Evolutionary conservation across 2,888 invertebrate genomes (phyloP).

Genomic region (Hypomecis atomaria): DNA sequence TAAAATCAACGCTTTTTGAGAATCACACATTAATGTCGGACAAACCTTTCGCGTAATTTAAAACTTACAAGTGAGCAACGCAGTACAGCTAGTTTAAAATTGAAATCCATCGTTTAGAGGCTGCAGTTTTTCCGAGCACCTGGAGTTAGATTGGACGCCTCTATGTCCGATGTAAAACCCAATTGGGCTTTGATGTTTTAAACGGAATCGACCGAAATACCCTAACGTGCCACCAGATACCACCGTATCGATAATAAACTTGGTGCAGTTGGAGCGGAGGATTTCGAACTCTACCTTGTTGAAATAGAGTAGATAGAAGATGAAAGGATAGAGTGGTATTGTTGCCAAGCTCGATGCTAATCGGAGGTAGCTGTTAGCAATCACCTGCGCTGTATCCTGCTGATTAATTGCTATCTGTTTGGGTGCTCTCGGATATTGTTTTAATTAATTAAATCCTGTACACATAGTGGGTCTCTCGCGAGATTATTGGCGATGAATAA

Average conservation of each 20-base stretch:
- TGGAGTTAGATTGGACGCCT: conserved; percentile 75
- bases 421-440: conserved; percentile 60
- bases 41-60: not conserved
- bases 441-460: conserved; percentile 55
- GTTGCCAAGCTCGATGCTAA: conserved; percentile 63
- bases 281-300: conserved; percentile 24
- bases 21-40: no score
- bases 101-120: conserved; percentile 29
- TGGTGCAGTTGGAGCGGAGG: conserved; percentile 23
- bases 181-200: conserved; percentile 79
- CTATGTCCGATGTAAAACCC: conserved; percentile 76
- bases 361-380: conserved; percentile 75
- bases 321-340: conserved; percentile 29
- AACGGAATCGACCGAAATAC: conserved; percentile 72
- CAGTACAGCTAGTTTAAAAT: conserved; percentile 7
- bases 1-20: no score
- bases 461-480: conserved; percentile 20
- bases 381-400: conserved; percentile 75
- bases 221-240: conserved; percentile 60
- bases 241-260: conserved; percentile 41
- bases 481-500: conserved; percentile 35
- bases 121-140: conserved; percentile 43
- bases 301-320: conserved; percentile 16
- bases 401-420: conserved; percentile 75
- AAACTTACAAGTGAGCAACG: not conserved